These are phyloP conservation scores for Lasaia peninsularis DNA, from an alignment of 1,140 invertebrate species.

Conservation along the genomic window DNA sequence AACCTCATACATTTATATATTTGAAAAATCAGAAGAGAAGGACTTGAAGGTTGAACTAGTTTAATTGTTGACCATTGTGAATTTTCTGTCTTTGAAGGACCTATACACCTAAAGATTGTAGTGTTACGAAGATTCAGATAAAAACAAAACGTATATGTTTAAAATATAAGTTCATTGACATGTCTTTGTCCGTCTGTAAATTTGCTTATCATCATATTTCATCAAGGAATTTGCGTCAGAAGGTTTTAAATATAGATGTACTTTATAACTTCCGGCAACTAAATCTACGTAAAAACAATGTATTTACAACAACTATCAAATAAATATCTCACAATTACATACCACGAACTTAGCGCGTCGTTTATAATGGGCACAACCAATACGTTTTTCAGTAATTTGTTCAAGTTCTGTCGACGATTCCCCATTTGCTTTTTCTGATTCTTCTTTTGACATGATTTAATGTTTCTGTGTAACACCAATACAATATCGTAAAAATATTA, in stretches of 20 bases:
- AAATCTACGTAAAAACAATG: not conserved
- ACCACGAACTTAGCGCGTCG: conserved; percentile 90
- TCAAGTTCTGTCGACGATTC: conserved; percentile 34
- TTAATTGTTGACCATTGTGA: too few species aligned
- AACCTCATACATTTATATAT: too few species aligned
- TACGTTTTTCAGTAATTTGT: conserved; percentile 64
- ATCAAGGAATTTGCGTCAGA: conserved; percentile 38
- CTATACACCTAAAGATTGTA: too few species aligned
- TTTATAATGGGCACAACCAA: conserved; percentile 88
- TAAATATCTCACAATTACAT: conserved; percentile 53
- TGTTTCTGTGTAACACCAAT: not conserved
- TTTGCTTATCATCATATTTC: conserved; percentile 41
- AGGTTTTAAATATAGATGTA: conserved; percentile 54
- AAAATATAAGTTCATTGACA: conserved; percentile 37
- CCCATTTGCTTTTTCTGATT: conserved; percentile 39
- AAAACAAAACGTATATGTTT: too few species aligned
- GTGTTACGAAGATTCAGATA: too few species aligned
- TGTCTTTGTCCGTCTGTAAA: conserved; percentile 49
- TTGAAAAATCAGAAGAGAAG: too few species aligned
- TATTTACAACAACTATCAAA: not conserved
- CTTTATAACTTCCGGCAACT: conserved; percentile 36
- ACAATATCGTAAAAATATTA: not conserved
- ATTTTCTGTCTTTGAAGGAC: too few species aligned
- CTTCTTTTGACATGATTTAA: conserved; percentile 50
- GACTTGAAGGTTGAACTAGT: too few species aligned